Conservation (phyloP, 92 coral and sea anemone genomes). For the Palythoa heliodiscus region DNA sequence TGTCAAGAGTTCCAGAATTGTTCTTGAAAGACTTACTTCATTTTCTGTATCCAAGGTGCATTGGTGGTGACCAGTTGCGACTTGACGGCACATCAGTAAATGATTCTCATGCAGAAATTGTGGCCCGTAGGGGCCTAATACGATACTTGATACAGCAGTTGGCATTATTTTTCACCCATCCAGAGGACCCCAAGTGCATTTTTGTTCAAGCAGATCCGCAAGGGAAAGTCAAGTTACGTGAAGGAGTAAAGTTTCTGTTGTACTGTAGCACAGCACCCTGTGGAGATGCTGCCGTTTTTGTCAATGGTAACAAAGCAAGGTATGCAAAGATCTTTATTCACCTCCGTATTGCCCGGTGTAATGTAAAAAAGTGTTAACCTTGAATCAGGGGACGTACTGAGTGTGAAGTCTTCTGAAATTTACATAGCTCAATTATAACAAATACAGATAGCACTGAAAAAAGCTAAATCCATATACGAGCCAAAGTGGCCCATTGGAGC, state of each 20-base stretch:
- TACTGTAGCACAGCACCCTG: constrained; percentile 93
- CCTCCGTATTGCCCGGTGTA: neutral
- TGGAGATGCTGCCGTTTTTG: constrained; percentile 94
- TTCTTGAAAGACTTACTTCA: neutral
- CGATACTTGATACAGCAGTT: constrained; percentile 71
- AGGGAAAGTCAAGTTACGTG: constrained; percentile 68
- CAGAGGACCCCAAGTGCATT: constrained; percentile 65
- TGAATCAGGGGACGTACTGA: no score
- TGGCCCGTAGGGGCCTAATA: constrained; percentile 83
- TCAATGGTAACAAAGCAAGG: constrained; percentile 56
- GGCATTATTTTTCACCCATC: constrained; percentile 48
- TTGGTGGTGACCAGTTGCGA: constrained; percentile 82
- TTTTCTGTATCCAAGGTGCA: constrained; percentile 59
- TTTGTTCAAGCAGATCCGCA: constrained; percentile 63
- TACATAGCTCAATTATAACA: no score
- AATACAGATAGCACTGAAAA: no score
- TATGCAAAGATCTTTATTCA: neutral
- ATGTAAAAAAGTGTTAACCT: no score
- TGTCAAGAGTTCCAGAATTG: neutral
- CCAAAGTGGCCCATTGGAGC: no score
- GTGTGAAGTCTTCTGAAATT: no score
- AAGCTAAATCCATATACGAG: no score
- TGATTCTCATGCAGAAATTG: constrained; percentile 91
- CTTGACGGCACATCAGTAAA: constrained; percentile 80
- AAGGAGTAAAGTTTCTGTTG: constrained; percentile 69